A percentile compares a stretch with the other conserved stretches of the same genome.
Conservation (phyloP, 2,888 invertebrate genomes). For the Stenodema calcarata region DNA sequence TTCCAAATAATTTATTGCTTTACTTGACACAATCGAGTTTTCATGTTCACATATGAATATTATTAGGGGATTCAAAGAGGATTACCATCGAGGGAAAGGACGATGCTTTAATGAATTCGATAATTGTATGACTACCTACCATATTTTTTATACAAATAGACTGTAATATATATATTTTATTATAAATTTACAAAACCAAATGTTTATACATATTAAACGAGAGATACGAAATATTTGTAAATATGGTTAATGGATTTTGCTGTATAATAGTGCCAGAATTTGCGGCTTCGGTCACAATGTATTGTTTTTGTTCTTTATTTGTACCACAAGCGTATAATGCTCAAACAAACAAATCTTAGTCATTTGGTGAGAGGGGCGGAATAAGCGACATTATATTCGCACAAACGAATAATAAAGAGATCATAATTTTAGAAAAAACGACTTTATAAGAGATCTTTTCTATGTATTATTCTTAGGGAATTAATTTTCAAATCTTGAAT, state of each 20-base stretch:
- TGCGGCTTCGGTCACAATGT: not conserved
- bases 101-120: constrained; percentile 22
- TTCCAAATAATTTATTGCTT: not conserved
- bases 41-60: not conserved
- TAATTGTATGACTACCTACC: not conserved
- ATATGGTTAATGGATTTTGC: not conserved
- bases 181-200: constrained; percentile 10
- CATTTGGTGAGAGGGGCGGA: constrained; percentile 31
- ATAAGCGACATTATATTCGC: not conserved
- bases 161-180: constrained; percentile 30
- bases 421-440: not conserved
- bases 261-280: constrained; percentile 40
- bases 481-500: not conserved
- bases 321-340: constrained; percentile 21
- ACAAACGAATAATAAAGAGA: not conserved
- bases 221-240: not conserved
- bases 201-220: not conserved
- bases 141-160: constrained; percentile 27
- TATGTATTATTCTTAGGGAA: not conserved
- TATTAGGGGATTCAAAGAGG: not conserved
- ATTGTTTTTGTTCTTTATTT: not conserved
- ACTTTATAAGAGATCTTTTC: not conserved
- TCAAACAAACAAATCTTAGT: constrained; percentile 36
- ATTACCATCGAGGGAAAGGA: not conserved
- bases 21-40: not conserved